Evolutionary conservation across 1,140 invertebrate genomes (phyloP).

Genomic region (Trichoplusia ni): DNA sequence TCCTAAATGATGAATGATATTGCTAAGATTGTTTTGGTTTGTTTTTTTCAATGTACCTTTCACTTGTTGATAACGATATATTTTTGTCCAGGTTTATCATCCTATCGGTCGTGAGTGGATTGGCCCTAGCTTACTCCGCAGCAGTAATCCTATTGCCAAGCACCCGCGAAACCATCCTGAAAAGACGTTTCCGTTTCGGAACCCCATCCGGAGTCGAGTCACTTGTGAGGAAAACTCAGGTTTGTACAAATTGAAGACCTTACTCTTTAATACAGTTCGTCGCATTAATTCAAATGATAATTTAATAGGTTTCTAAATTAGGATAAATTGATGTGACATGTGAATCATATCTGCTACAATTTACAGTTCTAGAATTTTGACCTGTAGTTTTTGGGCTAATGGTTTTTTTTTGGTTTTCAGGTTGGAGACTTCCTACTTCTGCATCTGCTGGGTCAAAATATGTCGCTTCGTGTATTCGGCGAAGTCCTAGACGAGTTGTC

Average conservation of each 20-base stretch:
- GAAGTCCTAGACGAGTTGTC: constrained; percentile 86
- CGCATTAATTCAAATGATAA: no score
- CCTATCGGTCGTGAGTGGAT: constrained; percentile 87
- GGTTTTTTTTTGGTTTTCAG: constrained; percentile 70
- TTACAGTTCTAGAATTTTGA: no score
- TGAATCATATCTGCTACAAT: no score
- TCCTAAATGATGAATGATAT: no score
- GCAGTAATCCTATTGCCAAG: constrained; percentile 90
- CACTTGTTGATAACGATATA: no score
- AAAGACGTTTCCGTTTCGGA: constrained; percentile 88
- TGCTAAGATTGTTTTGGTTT: no score
- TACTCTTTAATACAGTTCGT: no score
- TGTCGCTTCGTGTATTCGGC: constrained; percentile 90
- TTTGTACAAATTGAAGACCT: no score
- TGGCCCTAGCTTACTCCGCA: constrained; percentile 91
- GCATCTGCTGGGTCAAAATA: constrained; percentile 92
- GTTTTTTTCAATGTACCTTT: no score
- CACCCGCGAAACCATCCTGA: constrained; percentile 90
- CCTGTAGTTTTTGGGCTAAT: not conserved
- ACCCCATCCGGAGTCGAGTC: constrained; percentile 86
- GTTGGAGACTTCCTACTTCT: constrained; percentile 93
- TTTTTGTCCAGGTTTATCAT: constrained; percentile 87
- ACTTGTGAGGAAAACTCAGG: constrained; percentile 90
- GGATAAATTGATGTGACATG: no score
- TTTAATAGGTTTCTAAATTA: no score